phyloP scores from a whole-genome alignment of 2,113 vertebrate genomes.

The Danio rerio region GRCz12tu NC_133195.1:5469501-5470000 shows the following conservation, averaged over 20 bases:
- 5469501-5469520: slow-evolving; percentile 73
- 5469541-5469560: slow-evolving; percentile 64
- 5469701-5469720: slow-evolving; percentile 59
- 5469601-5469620: slow-evolving; percentile 5
- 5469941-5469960: slow-evolving; percentile 85
- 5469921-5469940: slow-evolving; percentile 76
- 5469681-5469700: too few relatives aligned
- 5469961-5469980: slow-evolving; percentile 86
- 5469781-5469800: slow-evolving; percentile 85
- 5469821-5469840: slow-evolving; percentile 74
- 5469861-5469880: slow-evolving; percentile 91
- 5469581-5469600: slow-evolving; percentile 70
- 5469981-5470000: slow-evolving; percentile 87
- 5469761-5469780: slow-evolving; percentile 84
- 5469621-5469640: too few relatives aligned
- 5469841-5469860: slow-evolving; percentile 82
- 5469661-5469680: too few relatives aligned
- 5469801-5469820: slow-evolving; percentile 70
- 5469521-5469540: slow-evolving; percentile 75
- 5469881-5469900: slow-evolving; percentile 84
- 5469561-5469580: slow-evolving; percentile 73
- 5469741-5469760: slow-evolving; percentile 76
- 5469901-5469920: slow-evolving; percentile 74
- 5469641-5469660: too few relatives aligned
- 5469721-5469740: slow-evolving; percentile 83